Conservation (phyloP, 2,113 vertebrate genomes). For the Carlito syrichta region DNA sequence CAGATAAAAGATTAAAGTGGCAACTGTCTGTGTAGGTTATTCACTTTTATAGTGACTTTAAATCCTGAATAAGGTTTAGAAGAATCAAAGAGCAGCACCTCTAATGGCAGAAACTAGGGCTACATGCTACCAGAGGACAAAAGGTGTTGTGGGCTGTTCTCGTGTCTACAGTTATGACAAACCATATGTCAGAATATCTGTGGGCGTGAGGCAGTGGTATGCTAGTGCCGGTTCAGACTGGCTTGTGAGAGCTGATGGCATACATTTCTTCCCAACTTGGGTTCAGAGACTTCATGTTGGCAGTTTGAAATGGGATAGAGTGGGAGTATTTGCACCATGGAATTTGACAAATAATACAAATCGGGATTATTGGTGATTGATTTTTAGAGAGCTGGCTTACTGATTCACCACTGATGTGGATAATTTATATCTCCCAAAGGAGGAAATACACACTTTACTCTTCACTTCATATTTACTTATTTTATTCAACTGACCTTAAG, state of each 20-base stretch:
- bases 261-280: neutral
- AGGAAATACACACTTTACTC: neutral
- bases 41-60: neutral
- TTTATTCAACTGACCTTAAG: neutral
- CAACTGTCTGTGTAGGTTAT: neutral
- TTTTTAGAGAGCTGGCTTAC: neutral
- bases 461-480: neutral
- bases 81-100: neutral
- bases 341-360: neutral
- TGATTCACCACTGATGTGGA: neutral
- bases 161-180: neutral
- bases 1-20: neutral
- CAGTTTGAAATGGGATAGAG: neutral
- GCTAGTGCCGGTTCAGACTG: neutral
- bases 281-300: neutral
- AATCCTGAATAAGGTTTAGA: neutral
- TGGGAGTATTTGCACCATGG: neutral
- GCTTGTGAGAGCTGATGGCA: neutral
- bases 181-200: neutral
- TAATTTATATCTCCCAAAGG: neutral
- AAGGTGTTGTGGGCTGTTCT: neutral
- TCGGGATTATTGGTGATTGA: neutral
- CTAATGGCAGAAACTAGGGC: neutral
- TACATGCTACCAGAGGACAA: neutral
- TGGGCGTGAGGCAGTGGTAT: neutral